Conservation (phyloP, 2,113 vertebrate species). For the Oryzias melastigma region DNA sequence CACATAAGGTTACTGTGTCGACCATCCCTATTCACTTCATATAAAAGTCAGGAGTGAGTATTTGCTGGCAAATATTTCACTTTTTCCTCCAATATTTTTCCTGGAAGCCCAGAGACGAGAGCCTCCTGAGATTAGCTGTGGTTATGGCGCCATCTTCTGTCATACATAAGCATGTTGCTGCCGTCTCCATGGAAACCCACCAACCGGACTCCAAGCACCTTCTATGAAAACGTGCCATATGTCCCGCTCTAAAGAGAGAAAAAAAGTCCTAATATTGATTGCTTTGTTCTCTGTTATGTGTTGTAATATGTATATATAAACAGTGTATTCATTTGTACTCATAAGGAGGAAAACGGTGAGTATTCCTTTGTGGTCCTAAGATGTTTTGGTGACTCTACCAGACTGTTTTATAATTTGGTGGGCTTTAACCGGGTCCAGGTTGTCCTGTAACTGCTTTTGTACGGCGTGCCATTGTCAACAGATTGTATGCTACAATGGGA, state of each 20-base stretch:
- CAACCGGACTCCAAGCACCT: conserved; percentile 44
- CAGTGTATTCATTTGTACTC: conserved; percentile 57
- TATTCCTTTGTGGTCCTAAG: conserved; percentile 27
- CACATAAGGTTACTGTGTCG: no score
- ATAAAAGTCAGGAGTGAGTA: conserved; percentile 45
- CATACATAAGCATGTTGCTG: neutral
- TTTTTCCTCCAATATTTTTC: conserved; percentile 7
- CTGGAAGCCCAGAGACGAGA: neutral
- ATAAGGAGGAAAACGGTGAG: conserved; percentile 6
- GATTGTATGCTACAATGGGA: conserved; percentile 79
- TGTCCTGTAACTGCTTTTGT: conserved; percentile 75
- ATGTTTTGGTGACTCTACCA: conserved; percentile 19
- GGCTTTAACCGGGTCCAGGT: conserved; percentile 63
- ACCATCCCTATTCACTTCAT: neutral
- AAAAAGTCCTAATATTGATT: conserved; percentile 20
- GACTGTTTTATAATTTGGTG: conserved; percentile 20
- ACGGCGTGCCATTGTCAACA: conserved; percentile 75
- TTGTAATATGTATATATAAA: conserved; percentile 58
- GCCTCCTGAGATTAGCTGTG: neutral
- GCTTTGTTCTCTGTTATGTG: conserved; percentile 38
- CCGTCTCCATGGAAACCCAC: conserved; percentile 17
- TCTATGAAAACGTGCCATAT: conserved; percentile 50
- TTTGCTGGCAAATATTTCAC: conserved; percentile 73
- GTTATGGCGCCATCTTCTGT: conserved; percentile 49
- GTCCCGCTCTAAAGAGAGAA: conserved; percentile 11